Percentiles rank a stretch among this genome's conserved stretches.
Evolutionary conservation across 1,140 invertebrate species (phyloP).

Genomic region (Cydia splendana): DNA sequence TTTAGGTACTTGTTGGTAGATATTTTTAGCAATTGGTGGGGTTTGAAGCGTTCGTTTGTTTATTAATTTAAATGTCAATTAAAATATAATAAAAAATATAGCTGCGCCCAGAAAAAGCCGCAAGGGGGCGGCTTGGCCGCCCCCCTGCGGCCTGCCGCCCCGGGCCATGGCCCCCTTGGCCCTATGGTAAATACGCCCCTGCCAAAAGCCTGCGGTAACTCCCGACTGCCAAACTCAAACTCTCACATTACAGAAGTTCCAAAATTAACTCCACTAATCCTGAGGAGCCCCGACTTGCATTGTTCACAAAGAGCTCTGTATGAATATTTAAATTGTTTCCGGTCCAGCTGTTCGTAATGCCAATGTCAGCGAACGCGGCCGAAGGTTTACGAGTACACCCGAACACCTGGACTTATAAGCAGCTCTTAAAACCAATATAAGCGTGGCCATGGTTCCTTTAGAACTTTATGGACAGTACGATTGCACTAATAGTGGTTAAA

Average conservation of each 20-base stretch:
- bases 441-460: neutral
- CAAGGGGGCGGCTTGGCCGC: no score
- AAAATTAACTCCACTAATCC: constrained; percentile 26
- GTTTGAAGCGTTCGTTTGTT: no score
- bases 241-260: neutral
- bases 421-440: neutral
- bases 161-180: no score
- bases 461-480: neutral
- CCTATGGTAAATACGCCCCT: no score
- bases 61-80: no score
- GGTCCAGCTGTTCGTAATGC: constrained; percentile 36
- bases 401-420: constrained; percentile 44
- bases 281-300: neutral
- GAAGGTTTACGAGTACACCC: constrained; percentile 31
- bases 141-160: no score
- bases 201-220: neutral
- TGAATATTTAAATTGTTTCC: constrained; percentile 30
- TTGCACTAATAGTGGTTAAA: no score
- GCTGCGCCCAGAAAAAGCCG: no score
- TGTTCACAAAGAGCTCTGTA: constrained; percentile 12
- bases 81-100: no score
- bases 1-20: no score
- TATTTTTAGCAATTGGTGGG: no score
- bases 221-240: neutral
- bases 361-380: constrained; percentile 38